These are phyloP conservation scores for Pterostichus madidus DNA, from an alignment of 2,888 invertebrate genomes.

Conservation along the genomic window DNA sequence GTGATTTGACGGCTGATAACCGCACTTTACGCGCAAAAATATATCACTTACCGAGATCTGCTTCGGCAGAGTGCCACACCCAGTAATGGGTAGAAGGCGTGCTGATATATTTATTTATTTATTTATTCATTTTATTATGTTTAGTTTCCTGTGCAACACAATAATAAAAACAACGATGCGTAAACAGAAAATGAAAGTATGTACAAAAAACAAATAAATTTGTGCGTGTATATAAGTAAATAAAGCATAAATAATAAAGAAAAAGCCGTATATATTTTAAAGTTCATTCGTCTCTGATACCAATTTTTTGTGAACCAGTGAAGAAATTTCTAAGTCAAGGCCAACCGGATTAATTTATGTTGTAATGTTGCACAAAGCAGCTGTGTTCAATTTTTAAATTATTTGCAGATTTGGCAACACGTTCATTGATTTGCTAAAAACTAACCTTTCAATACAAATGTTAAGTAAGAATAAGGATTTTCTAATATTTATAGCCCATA, in stretches of 20 bases:
- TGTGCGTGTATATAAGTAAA: neutral
- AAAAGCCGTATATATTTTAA: neutral
- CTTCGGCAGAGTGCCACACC: no score
- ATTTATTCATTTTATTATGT: neutral
- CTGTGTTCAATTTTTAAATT: conserved; percentile 16
- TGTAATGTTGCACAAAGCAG: conserved; percentile 51
- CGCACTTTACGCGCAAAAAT: no score
- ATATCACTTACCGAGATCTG: no score
- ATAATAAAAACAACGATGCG: neutral
- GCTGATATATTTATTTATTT: neutral
- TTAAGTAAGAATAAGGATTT: conserved; percentile 28
- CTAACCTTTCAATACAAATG: conserved; percentile 23
- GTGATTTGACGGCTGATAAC: no score
- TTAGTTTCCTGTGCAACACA: neutral
- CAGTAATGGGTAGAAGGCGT: no score
- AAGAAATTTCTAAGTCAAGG: conserved; percentile 62
- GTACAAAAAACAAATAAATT: neutral
- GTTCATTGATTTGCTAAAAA: neutral
- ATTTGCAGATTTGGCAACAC: conserved; percentile 22
- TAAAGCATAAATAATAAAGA: neutral
- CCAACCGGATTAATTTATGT: conserved; percentile 68
- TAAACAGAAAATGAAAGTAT: conserved; percentile 21
- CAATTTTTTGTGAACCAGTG: conserved; percentile 33
- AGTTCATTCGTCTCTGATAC: conserved; percentile 58
- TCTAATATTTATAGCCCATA: conserved; percentile 9